A percentile compares a stretch with the other conserved stretches of the same genome.
Evolutionary conservation across 2,797 vertebrate genomes (phyloP).

Genomic region (Characodon lateralis): DNA sequence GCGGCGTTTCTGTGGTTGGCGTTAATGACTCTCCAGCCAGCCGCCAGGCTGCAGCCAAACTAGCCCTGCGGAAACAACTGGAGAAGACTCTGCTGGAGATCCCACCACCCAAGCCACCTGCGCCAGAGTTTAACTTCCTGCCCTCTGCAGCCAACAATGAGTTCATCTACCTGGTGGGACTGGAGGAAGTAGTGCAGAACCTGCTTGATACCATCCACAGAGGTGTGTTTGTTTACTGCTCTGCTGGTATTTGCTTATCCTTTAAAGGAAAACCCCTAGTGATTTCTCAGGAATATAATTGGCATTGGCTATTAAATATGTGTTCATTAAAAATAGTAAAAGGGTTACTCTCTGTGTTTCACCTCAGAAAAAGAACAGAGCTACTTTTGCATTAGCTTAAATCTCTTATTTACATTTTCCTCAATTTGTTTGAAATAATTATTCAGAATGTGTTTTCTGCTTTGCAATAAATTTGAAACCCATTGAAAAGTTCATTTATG

Average conservation of each 20-base stretch:
- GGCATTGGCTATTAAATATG: no score
- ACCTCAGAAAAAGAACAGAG: no score
- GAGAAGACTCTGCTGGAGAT: constrained; percentile 97
- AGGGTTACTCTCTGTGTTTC: no score
- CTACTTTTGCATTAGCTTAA: no score
- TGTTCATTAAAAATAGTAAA: no score
- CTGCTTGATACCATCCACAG: constrained; percentile 91
- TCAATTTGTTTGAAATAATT: no score
- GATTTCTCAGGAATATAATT: no score
- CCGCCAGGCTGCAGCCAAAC: constrained; percentile 92
- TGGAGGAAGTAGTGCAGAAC: constrained; percentile 97
- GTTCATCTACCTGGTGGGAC: constrained; percentile 95
- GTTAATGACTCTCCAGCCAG: constrained; percentile 88
- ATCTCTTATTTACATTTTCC: no score
- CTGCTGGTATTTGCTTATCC: not conserved
- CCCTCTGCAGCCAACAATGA: constrained; percentile 97
- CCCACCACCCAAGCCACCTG: constrained; percentile 91
- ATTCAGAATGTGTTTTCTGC: no score
- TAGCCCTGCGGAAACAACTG: constrained; percentile 93
- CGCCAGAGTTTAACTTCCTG: constrained; percentile 92
- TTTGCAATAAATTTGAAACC: no score
- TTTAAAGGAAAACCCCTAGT: no score
- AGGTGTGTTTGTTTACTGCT: constrained; percentile 61
- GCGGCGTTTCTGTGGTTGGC: constrained; percentile 72
- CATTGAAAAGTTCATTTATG: no score